A percentile compares a stretch with the other conserved stretches of the same genome.
Conservation (phyloP, 2,888 invertebrate species). For the Escarpia spicata region DNA sequence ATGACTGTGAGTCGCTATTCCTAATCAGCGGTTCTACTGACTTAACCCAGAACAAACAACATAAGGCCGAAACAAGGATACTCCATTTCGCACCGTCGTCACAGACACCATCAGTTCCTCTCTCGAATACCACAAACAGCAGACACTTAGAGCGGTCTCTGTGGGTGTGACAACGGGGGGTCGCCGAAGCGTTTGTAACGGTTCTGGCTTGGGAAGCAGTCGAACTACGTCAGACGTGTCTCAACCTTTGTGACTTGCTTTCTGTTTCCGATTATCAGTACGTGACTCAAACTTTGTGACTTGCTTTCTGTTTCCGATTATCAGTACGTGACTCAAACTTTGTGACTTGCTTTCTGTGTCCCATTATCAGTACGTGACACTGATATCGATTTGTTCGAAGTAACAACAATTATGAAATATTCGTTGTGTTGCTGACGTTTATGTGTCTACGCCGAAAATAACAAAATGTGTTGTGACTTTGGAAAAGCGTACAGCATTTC, state of each 20-base stretch:
- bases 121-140: not conserved
- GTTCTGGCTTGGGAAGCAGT: not conserved
- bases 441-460: not conserved
- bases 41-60: not conserved
- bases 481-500: not conserved
- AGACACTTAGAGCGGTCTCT: not conserved
- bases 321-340: too few species aligned
- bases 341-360: too few species aligned
- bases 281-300: not conserved
- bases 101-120: not conserved
- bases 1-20: too few species aligned
- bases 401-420: not conserved
- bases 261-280: not conserved
- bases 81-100: not conserved
- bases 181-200: not conserved
- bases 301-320: too few species aligned
- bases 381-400: not conserved
- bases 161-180: not conserved
- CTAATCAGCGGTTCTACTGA: not conserved
- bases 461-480: not conserved
- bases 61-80: not conserved
- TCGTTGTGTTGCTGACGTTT: not conserved
- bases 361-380: not conserved
- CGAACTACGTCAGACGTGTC: too few species aligned
- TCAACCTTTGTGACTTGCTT: too few species aligned